Conservation (phyloP, 2,113 vertebrate genomes). For the Pontoporia blainvillei region DNA sequence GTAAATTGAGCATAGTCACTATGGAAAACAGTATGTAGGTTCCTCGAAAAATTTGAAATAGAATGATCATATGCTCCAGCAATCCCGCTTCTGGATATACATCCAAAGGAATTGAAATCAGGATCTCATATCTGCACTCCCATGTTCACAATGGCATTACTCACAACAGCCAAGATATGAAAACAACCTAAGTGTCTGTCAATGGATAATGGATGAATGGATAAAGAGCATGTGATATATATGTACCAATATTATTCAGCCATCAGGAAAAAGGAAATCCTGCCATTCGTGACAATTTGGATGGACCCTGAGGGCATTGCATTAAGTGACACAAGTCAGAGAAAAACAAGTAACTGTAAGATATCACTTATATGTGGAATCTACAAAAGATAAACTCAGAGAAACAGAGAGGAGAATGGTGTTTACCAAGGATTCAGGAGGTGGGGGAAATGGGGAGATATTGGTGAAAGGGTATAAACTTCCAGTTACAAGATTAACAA, state of each 20-base stretch:
- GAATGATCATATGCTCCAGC: background rate
- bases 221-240: background rate
- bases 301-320: background rate
- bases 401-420: background rate
- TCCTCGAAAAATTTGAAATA: background rate
- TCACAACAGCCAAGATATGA: background rate
- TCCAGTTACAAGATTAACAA: background rate
- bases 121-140: background rate
- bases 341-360: background rate
- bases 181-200: background rate
- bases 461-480: background rate
- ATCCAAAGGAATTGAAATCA: background rate
- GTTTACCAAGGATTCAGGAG: background rate
- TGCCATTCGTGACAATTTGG: background rate
- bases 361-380: background rate
- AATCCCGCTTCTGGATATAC: background rate
- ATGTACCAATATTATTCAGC: background rate
- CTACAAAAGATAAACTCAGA: background rate
- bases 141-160: background rate
- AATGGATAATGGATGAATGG: background rate
- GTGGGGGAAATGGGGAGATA: background rate
- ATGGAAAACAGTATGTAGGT: background rate
- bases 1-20: background rate
- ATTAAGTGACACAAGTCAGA: background rate
- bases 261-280: background rate